A percentile compares a stretch with the other conserved stretches of the same genome.
Evolutionary conservation across 2,888 invertebrate genomes (phyloP).

Genomic region (Lomographa bimaculata): DNA sequence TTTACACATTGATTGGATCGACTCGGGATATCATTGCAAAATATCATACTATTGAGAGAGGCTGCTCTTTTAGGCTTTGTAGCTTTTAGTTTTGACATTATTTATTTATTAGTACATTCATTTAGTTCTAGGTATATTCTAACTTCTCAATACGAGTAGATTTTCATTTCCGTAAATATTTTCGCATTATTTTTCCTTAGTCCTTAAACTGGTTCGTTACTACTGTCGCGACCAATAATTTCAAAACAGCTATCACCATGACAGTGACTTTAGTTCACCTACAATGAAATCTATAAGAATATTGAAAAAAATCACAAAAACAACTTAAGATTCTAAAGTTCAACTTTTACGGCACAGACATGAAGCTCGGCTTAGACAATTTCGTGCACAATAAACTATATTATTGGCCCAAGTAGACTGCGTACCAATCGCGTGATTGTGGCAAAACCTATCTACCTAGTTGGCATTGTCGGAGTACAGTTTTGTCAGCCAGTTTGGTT

Average conservation of each 20-base stretch:
- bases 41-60: too few species aligned
- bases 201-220: constrained; percentile 24
- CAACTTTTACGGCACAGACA: constrained; percentile 29
- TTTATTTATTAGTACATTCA: too few species aligned
- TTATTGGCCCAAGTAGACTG: constrained; percentile 50
- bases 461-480: constrained; percentile 64
- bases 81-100: too few species aligned
- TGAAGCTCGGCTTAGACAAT: constrained; percentile 29
- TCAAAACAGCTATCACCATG: constrained; percentile 5
- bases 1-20: too few species aligned
- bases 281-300: constrained; percentile 4
- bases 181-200: too few species aligned
- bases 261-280: constrained; percentile 2
- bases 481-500: constrained; percentile 67
- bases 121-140: too few species aligned
- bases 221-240: constrained; percentile 9
- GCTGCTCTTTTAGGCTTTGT: too few species aligned
- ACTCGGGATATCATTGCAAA: too few species aligned
- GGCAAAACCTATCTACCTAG: constrained; percentile 73
- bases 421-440: constrained; percentile 70
- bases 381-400: constrained; percentile 54
- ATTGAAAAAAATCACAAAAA: constrained; percentile 6
- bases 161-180: too few species aligned
- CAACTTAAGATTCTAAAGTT: constrained; percentile 20
- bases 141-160: too few species aligned